Percentiles rank a stretch among this genome's conserved stretches.
phyloP scores from a whole-genome alignment of 2,888 invertebrate genomes.

The Brachyptera risi region DNA sequence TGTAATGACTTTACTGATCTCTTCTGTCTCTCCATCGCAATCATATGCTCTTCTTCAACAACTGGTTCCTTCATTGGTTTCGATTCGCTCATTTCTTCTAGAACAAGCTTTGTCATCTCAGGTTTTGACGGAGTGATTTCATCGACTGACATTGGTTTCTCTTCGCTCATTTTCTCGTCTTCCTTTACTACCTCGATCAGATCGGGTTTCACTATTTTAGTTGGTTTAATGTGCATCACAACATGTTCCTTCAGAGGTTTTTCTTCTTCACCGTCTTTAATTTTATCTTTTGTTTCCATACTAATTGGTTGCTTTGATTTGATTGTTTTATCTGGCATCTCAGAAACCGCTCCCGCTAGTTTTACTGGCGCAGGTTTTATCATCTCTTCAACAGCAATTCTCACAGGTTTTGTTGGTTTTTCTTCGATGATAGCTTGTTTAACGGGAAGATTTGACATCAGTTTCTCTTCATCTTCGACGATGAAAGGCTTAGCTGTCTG shows the following conservation, averaged over 20 bases:
- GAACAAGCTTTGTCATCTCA: too few species aligned
- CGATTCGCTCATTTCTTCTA: too few species aligned
- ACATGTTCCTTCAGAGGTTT: not conserved
- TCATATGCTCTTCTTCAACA: not conserved
- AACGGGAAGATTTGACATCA: not conserved
- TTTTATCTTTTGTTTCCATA: not conserved
- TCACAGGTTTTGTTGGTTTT: not conserved
- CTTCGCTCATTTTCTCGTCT: constrained; percentile 33
- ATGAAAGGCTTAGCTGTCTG: not conserved
- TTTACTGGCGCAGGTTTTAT: not conserved
- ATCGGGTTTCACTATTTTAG: not conserved
- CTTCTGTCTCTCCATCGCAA: constrained; percentile 19
- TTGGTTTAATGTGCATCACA: constrained; percentile 5
- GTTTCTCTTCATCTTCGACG: not conserved
- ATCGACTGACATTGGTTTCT: not conserved
- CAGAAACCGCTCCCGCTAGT: too few species aligned
- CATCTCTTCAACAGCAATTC: not conserved
- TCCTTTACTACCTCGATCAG: constrained; percentile 34
- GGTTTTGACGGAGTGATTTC: not conserved
- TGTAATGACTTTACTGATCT: constrained; percentile 41
- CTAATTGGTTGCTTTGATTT: not conserved
- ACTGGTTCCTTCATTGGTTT: not conserved
- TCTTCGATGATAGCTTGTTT: not conserved
- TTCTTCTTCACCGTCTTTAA: not conserved
- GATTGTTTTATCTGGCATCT: not conserved